Evolutionary conservation across 2,113 vertebrate genomes (phyloP), one percentile per base, ranked within the genome.

Genomic region (Lynx canadensis): DNA sequence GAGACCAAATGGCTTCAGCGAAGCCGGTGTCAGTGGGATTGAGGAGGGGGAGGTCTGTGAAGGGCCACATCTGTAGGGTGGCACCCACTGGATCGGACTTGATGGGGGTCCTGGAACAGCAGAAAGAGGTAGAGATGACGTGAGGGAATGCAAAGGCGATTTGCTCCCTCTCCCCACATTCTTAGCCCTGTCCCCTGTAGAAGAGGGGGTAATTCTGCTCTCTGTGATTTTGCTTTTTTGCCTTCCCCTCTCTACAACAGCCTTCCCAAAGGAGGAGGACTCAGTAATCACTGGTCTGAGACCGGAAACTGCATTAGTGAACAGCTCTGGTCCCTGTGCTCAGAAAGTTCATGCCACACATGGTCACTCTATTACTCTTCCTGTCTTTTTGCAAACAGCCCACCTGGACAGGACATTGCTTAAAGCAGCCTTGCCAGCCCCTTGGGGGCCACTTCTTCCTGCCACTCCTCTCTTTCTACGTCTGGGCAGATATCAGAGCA

Each of bases 391-490:
- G 48, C 38, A 78, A 38, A 78, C 3, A 68, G 60, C n/a, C 60
- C 5, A 1, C 13, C 73, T 7, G 4, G 74, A 29, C 16, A 41
- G 57, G 33, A 6, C 4, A 0, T 21, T 12, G 31, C 23, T 1
- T 5, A 8, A 68, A 71, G 63, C 29, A 4, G 60, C 7, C 29
- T 78, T 29, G 33, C 36, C 27, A 65, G 25, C 36, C 55, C 57
- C 18, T 21, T 4, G 15, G 25, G 52, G 36, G 16, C 29, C 8
- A 7, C 29, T 21, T 48, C 60, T 10, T 25, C 15, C 50, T 60
- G 15, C 2, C 2, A 1, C 7, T 4, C 50, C 15, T 13, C 31
- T 73, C 66, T 45, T 3, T 71, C 50, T 73, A 25, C 3, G 15
- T 69, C 36, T 45, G 55, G 15, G 63, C 3, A 23, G 52, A n/a